Percentiles rank a stretch among this genome's conserved stretches.
phyloP scores from a whole-genome alignment of 2,113 vertebrate genomes.

The Euleptes europaea region DNA sequence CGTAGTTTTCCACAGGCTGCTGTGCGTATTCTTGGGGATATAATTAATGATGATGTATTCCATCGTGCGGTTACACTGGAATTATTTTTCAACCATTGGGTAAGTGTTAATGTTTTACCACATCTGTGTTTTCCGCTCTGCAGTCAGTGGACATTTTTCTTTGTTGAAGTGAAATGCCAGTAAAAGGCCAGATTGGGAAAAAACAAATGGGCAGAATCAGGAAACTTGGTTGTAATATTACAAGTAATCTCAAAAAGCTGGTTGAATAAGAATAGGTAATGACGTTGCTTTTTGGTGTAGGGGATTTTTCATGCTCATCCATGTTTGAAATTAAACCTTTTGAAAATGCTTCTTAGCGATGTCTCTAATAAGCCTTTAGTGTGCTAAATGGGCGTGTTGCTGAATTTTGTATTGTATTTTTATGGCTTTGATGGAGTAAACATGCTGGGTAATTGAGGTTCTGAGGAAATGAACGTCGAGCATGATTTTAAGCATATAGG shows the following conservation, averaged over 20 bases:
- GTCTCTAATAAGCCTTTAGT: conserved; percentile 66
- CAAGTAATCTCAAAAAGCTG: conserved; percentile 41
- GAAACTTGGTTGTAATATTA: conserved; percentile 47
- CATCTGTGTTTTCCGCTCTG: background rate
- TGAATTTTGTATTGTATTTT: conserved; percentile 61
- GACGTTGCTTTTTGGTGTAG: conserved; percentile 41
- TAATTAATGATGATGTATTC: background rate
- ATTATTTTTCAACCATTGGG: background rate
- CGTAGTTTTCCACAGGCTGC: background rate
- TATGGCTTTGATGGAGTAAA: conserved; percentile 68
- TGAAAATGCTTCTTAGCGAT: conserved; percentile 60
- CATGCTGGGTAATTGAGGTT: conserved; percentile 58
- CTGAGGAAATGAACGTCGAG: conserved; percentile 43
- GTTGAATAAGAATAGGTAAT: conserved; percentile 53
- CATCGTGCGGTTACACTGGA: background rate
- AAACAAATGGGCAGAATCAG: conserved; percentile 25
- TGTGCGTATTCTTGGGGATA: background rate
- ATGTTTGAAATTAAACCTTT: conserved; percentile 65
- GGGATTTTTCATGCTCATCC: conserved; percentile 39
- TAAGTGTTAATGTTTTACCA: background rate
- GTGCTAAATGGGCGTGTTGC: conserved; percentile 63
- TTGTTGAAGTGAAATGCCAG: background rate
- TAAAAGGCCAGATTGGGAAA: background rate
- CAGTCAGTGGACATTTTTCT: background rate
- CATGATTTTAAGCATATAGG: conserved; percentile 47